A percentile compares a stretch with the other conserved stretches of the same genome.
Evolutionary conservation across 1,140 invertebrate genomes (phyloP).

Genomic region (Cotesia chilonis): DNA sequence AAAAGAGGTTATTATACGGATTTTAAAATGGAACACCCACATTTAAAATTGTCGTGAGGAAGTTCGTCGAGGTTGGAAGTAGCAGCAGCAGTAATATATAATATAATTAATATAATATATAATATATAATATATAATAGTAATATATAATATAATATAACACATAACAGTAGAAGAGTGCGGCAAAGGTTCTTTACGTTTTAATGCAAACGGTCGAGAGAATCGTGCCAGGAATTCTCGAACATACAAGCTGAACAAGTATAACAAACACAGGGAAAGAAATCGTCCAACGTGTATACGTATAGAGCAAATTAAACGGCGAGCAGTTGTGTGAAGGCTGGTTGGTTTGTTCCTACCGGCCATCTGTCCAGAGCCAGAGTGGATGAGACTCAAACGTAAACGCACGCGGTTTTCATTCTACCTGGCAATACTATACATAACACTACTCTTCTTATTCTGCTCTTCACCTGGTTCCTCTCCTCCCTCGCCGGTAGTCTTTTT

Average conservation of each 20-base stretch:
- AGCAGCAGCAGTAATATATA: too few relatives aligned
- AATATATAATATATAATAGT: too few relatives aligned
- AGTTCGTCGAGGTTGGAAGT: not conserved
- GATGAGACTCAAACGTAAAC: not conserved
- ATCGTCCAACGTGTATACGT: too few relatives aligned
- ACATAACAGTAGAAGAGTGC: too few relatives aligned
- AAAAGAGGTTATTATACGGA: constrained; percentile 32
- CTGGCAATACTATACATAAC: not conserved
- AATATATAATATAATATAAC: too few relatives aligned
- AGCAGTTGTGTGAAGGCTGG: constrained; percentile 27
- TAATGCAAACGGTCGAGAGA: constrained; percentile 22
- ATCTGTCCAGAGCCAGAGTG: constrained; percentile 24
- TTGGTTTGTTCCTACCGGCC: constrained; percentile 17
- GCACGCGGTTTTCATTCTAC: constrained; percentile 30
- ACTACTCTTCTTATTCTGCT: not conserved
- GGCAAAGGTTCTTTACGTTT: too few relatives aligned
- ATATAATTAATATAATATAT: too few relatives aligned
- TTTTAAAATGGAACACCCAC: constrained; percentile 30
- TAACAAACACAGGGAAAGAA: too few relatives aligned
- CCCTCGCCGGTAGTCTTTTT: not conserved
- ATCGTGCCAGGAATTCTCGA: constrained; percentile 25
- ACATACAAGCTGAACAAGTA: too few relatives aligned
- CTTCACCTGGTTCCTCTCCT: constrained; percentile 17
- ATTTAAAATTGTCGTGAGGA: constrained; percentile 15
- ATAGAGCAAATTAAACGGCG: not conserved